Conservation (phyloP, 2,888 invertebrate species). For the Drosophila mimetica region DNA sequence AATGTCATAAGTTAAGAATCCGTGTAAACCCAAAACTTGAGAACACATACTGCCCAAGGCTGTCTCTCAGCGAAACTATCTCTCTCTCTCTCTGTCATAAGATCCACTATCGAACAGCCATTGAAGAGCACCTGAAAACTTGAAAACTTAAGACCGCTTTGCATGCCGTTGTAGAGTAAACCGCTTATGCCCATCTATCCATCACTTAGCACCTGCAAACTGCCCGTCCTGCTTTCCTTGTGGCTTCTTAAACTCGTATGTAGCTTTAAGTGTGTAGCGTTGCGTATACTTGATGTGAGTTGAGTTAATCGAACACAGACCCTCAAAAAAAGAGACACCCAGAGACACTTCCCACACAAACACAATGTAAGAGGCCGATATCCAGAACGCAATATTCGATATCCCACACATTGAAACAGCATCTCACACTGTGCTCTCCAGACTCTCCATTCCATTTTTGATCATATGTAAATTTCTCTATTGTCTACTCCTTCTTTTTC, state of each 20-base stretch:
- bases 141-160: slow-evolving; percentile 42
- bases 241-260: slow-evolving; percentile 49
- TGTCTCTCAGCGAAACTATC: slow-evolving; percentile 12
- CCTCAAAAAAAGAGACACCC: slow-evolving; percentile 12
- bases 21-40: slow-evolving; percentile 67
- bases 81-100: slow-evolving; percentile 27
- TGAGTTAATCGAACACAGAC: slow-evolving; percentile 25
- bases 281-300: slow-evolving; percentile 40
- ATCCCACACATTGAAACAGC: slow-evolving; percentile 38
- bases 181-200: slow-evolving; percentile 23
- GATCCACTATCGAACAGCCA: slow-evolving; percentile 17
- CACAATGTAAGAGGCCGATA: slow-evolving; percentile 39
- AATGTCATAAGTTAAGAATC: slow-evolving; percentile 62
- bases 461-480: slow-evolving; percentile 62
- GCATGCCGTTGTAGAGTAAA: slow-evolving; percentile 56
- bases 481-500: slow-evolving; percentile 61
- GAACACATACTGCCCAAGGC: slow-evolving; percentile 67
- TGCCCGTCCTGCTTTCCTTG: slow-evolving; percentile 25
- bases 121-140: slow-evolving; percentile 32
- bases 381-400: neutral
- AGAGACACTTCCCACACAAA: slow-evolving; percentile 30
- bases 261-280: slow-evolving; percentile 63
- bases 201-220: slow-evolving; percentile 8
- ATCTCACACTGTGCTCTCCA: slow-evolving; percentile 20
- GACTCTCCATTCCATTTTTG: slow-evolving; percentile 57